Base-by-base conservation (phyloP, 2,113 vertebrate genomes). In the Hemiscyllium ocellatum region DNA sequence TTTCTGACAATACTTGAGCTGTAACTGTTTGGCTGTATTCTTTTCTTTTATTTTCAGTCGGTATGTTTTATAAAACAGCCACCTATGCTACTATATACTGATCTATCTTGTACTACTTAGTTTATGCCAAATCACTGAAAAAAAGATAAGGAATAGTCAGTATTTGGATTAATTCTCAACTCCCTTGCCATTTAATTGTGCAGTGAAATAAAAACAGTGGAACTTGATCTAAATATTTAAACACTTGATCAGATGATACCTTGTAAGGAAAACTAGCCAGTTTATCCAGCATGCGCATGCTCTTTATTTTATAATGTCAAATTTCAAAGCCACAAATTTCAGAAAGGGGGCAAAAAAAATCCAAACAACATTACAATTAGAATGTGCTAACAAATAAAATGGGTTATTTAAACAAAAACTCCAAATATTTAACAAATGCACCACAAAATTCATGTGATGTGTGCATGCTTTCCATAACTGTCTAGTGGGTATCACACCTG, bases 271-370 rank as follows among this genome's bases (percentile, higher is more conserved):
- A 97, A 98, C 98, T 97, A 98, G 97, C 96, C 98, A 98, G 98
- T 98, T 98, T 98, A 98, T 98, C 97, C 98, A 98, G 98, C 98
- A 98, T 98, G 98, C 98, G 98, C 98, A 97, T 98, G 98, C 97
- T 98, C 95, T 83, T 83, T 78, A 96, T 97, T 97, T 96, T 15
- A 89, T 56, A 12, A 24, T n/a, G 26, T 90, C 20, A 70, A 95
- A 19, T 50, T 90, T 95, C 69, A 95, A 52, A 3, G 24, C 42
- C 24, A 52, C 24, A 72, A 95, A 33, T 95, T 95, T 50, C 3
- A 29, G 47, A 72, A 47, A 24, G 61, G 94, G 85, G 68, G 96
- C 95, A 96, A 96, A 90, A 85, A 89, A 95, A 86, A 76, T 52
- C 37, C 94, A 96, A 89, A 96, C 89, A 83, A 95, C 76, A 85